Evolutionary conservation across 2,888 invertebrate species (phyloP), one percentile per base, ranked within the genome.

Genomic region (Hetaerina titia): DNA sequence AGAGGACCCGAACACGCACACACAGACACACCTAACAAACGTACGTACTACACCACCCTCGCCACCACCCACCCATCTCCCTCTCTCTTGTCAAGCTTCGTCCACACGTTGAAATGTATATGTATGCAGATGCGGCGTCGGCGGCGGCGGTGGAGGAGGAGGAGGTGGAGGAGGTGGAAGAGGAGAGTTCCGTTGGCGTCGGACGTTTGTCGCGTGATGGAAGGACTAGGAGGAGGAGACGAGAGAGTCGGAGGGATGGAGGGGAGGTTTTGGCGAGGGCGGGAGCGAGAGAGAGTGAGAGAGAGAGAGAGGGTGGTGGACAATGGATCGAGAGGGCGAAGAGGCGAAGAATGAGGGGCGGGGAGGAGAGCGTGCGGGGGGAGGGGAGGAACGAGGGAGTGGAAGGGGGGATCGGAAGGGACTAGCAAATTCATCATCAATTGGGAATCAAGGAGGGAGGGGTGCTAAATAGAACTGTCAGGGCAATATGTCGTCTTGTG

Each of bases 381-480:
- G 69, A 13, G n/a, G 69, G n/a, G 69, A 69, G 69, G n/a, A 90
- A 63, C 25, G 31, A 63, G 58, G 8, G 8, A 64, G n/a, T n/a
- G 57, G 56, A 56, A 22, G 69, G 92, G 31, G 31, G 31, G 81
- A 13, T 22, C 25, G 81, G 4, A 92, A 92, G 92, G 92, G 92
- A 92, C 92, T 90, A 90, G 90, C 90, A 92, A 92, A 92, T 92
- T 92, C 92, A 92, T 92, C 92, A 92, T 74, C 92, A 92, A 92
- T 92, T 92, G 92, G 92, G 69, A 92, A 92, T 92, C 92, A 92
- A 92, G 92, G 92, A 74, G 69, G 81, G 31, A n/a, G 92, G 92
- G 92, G 92, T 64, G 92, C 92, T 92, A 92, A 92, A 92, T 92
- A 92, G 92, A 92, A 92, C 92, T 92, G 92, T 92, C 92, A 92